These are phyloP conservation scores for Lacerta viridis DNA, from an alignment of 2,797 vertebrate species.

Conservation along the genomic window DNA sequence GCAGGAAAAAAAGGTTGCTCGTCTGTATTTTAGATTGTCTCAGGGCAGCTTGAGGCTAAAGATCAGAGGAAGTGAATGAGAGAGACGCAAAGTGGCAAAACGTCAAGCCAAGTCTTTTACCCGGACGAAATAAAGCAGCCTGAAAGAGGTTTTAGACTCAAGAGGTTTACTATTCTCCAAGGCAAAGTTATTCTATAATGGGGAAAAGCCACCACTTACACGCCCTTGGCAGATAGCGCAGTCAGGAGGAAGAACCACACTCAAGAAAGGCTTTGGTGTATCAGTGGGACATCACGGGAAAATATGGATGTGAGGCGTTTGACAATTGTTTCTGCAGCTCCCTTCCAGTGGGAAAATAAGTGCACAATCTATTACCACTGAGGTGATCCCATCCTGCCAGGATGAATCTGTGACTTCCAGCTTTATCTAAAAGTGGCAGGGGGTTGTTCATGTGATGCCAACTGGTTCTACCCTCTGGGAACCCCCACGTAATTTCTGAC, in stretches of 20 bases:
- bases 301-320: background rate
- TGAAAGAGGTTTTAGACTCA: background rate
- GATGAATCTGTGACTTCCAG: slow-evolving; percentile 20
- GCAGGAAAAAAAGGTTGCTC: background rate
- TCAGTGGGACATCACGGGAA: background rate
- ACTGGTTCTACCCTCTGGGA: slow-evolving; percentile 6
- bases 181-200: background rate
- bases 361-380: slow-evolving; percentile 27
- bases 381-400: slow-evolving; percentile 1
- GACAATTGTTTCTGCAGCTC: slow-evolving; percentile 21
- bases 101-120: background rate
- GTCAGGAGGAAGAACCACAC: background rate
- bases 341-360: slow-evolving; percentile 17
- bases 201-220: background rate
- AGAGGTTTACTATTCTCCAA: background rate
- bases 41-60: background rate
- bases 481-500: slow-evolving; percentile 8
- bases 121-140: background rate
- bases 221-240: background rate
- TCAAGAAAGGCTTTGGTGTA: background rate
- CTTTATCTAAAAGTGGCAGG: slow-evolving; percentile 20
- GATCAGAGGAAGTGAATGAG: background rate
- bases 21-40: background rate
- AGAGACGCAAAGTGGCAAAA: background rate
- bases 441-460: slow-evolving; percentile 3